phyloP scores from a whole-genome alignment of 2,888 invertebrate genomes.

The Melanotus villosus region DNA sequence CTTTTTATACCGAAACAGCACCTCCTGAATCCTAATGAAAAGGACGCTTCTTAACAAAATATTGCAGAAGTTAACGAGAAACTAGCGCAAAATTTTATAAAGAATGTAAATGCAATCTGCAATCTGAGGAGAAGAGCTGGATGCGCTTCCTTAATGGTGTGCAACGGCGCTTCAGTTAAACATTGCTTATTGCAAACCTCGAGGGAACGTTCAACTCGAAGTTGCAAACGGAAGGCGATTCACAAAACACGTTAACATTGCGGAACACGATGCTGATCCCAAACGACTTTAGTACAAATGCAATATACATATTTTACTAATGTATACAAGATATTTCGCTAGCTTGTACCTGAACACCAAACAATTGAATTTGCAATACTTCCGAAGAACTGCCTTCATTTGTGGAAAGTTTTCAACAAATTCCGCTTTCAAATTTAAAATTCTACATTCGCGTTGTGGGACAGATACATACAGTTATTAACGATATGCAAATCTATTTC shows the following conservation, averaged over 20 bases:
- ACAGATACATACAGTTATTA: no score
- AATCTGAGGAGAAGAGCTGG: slow-evolving; percentile 15
- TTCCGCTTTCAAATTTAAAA: no score
- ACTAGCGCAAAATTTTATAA: slow-evolving; percentile 14
- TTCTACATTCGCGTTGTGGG: no score
- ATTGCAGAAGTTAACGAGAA: not conserved
- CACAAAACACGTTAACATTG: slow-evolving; percentile 36
- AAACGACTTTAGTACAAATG: slow-evolving; percentile 14
- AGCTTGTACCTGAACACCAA: not conserved
- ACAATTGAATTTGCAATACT: not conserved
- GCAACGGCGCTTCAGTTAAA: slow-evolving; percentile 37
- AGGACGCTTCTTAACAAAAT: not conserved
- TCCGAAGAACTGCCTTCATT: not conserved
- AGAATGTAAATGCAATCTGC: slow-evolving; percentile 30
- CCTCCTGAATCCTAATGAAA: not conserved
- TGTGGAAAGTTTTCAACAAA: no score
- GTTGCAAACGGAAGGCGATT: slow-evolving; percentile 23
- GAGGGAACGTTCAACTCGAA: slow-evolving; percentile 22
- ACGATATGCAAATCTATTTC: no score
- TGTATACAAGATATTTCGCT: not conserved
- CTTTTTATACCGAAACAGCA: no score
- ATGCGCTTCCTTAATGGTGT: slow-evolving; percentile 40
- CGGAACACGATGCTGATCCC: slow-evolving; percentile 21
- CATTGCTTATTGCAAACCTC: slow-evolving; percentile 32
- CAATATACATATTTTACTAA: slow-evolving; percentile 18